These are phyloP conservation scores for Rhodophaea formosa DNA, from an alignment of 2,888 invertebrate species.

Conservation along the genomic window DNA sequence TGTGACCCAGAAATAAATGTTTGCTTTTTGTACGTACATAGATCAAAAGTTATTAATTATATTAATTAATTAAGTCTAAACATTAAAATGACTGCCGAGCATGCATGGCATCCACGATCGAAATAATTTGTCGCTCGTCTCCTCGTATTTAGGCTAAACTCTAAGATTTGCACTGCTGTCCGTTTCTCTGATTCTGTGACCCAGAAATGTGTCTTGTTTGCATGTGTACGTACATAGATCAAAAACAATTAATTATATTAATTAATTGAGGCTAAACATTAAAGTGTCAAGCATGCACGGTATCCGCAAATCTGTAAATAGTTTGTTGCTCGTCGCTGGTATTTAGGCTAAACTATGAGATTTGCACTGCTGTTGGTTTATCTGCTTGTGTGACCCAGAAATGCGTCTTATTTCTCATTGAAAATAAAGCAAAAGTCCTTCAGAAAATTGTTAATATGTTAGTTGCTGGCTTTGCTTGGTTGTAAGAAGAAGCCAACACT, in stretches of 20 bases:
- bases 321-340: not conserved
- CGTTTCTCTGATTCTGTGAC: conserved; percentile 1
- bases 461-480: no score
- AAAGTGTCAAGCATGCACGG: no score
- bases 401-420: not conserved
- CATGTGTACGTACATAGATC: no score
- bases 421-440: no score
- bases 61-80: not conserved
- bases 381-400: conserved; percentile 7
- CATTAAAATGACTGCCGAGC: not conserved
- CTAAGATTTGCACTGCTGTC: conserved; percentile 17
- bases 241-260: no score
- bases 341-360: conserved; percentile 1
- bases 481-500: no score
- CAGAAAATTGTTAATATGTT: no score
- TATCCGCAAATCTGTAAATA: not conserved
- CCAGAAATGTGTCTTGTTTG: not conserved
- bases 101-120: not conserved
- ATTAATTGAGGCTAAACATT: no score
- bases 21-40: not conserved
- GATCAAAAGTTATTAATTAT: no score
- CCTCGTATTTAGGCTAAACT: not conserved
- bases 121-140: not conserved
- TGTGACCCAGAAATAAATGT: conserved; percentile 11
- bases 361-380: conserved; percentile 16